phyloP scores from a whole-genome alignment of 1,140 invertebrate genomes.

The Pachyrhynchus sulphureomaculatus region DNA sequence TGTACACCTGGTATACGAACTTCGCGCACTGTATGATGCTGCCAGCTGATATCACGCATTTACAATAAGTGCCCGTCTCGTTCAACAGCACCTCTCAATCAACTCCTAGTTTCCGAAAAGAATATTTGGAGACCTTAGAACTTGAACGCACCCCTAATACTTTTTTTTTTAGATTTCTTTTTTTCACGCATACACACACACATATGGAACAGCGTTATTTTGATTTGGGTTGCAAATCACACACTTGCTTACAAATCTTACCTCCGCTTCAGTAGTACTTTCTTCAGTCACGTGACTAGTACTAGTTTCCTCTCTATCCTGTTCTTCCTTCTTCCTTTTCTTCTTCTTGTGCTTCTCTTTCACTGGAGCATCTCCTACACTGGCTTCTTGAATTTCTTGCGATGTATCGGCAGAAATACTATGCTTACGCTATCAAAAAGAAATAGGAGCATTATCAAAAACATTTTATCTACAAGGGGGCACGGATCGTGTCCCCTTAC shows the following conservation, averaged over 20 bases:
- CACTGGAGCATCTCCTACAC: constrained; percentile 58
- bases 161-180: too few relatives aligned
- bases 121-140: too few relatives aligned
- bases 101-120: too few relatives aligned
- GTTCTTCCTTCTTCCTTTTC: constrained; percentile 6
- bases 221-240: background rate
- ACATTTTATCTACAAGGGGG: background rate
- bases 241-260: background rate
- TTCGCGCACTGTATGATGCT: too few relatives aligned
- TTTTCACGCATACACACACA: too few relatives aligned
- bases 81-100: too few relatives aligned
- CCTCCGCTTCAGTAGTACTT: constrained; percentile 3
- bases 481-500: too few relatives aligned
- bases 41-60: too few relatives aligned
- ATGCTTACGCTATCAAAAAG: constrained; percentile 54
- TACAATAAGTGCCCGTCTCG: too few relatives aligned
- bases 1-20: too few relatives aligned
- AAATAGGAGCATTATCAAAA: constrained; percentile 8
- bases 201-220: too few relatives aligned
- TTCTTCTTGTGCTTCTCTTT: constrained; percentile 29
- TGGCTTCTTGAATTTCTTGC: constrained; percentile 54
- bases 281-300: constrained; percentile 14
- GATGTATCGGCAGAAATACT: constrained; percentile 43
- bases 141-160: too few relatives aligned
- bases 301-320: constrained; percentile 4